A percentile compares a stretch with the other conserved stretches of the same genome.
phyloP scores from a whole-genome alignment of 2,797 vertebrate genomes.

The Hozukius guyotensis region DNA sequence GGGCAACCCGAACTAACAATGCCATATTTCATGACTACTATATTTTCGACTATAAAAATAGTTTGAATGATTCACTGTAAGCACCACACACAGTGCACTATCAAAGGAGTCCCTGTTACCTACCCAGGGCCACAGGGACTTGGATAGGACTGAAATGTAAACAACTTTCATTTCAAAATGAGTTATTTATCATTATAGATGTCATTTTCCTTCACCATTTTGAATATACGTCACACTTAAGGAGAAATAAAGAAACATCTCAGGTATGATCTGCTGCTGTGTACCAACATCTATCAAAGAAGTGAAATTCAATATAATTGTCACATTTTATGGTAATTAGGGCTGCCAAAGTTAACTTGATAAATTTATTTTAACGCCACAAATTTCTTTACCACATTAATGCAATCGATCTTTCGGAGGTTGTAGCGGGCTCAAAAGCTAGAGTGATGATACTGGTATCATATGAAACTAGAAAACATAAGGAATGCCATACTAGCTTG shows the following conservation, averaged over 20 bases:
- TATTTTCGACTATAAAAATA: constrained; percentile 51
- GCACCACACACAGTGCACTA: constrained; percentile 47
- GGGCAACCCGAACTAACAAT: constrained; percentile 5
- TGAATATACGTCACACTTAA: constrained; percentile 42
- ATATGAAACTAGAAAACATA: too few relatives aligned
- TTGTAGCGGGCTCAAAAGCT: too few relatives aligned
- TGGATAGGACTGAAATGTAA: constrained; percentile 56
- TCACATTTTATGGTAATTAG: not conserved
- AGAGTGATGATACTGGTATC: too few relatives aligned
- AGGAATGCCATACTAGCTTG: too few relatives aligned
- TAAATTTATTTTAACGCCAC: too few relatives aligned
- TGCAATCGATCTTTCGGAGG: too few relatives aligned
- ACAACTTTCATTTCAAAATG: constrained; percentile 40
- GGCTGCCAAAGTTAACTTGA: too few relatives aligned
- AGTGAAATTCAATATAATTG: not conserved
- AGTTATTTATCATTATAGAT: constrained; percentile 24
- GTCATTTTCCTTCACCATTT: constrained; percentile 18
- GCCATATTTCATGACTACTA: not conserved
- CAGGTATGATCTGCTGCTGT: constrained; percentile 6
- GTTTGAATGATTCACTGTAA: constrained; percentile 35
- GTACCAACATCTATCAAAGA: not conserved
- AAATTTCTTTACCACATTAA: too few relatives aligned
- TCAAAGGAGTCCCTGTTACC: constrained; percentile 39
- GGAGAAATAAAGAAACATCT: not conserved
- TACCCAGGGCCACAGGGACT: not conserved